Base-by-base conservation (phyloP, 2,797 vertebrate genomes). In the Acanthiza pusilla region DNA sequence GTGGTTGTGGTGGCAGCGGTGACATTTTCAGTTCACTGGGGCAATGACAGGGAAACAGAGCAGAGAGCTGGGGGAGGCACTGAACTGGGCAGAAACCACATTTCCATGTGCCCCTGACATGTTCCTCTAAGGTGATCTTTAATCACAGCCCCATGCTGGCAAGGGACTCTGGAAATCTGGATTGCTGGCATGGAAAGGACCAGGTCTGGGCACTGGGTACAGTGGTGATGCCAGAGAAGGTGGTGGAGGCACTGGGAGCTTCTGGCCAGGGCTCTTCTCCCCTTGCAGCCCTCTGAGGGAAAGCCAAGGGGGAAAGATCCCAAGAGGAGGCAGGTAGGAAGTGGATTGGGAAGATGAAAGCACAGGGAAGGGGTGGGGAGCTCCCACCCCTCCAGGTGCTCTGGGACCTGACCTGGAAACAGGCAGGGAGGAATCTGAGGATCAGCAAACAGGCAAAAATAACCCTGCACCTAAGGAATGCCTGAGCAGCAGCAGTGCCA, bases 361-460 rank as follows among this genome's bases (percentile, higher is more conserved):
- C 0, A 0, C 58, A 36, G 51, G 34, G 38, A 67, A 47, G 23
- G 50, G 48, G 21, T 82, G 85, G 73, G 61, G 66, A 94, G 58
- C 51, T 77, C 36, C 36, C 36, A 36, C 36, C 36, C 36, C 36
- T 36, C 61, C 14, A 3, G 21, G 6, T 72, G 42, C 0, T 0
- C 40, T 71, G 77, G 38, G 81, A 81, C 70, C 91, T 90, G 91
- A 76, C 83, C 92, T 94, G 91, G 76, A 88, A 85, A 89, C 29
- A 1, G 71, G 82, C 57, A 79, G 67, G 63, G 20, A 92, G 65
- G 89, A 84, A 87, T 51, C 50, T 12, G 68, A 48, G 67, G 80
- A 83, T 89, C 87, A 91, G 86, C 92, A 93, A 90, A 68, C 1
- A 45, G 93, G 73, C 13, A 72, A 78, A 89, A 91, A 75, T 85